phyloP scores from a whole-genome alignment of 2,797 vertebrate genomes.

The Caiman crocodilus region DNA sequence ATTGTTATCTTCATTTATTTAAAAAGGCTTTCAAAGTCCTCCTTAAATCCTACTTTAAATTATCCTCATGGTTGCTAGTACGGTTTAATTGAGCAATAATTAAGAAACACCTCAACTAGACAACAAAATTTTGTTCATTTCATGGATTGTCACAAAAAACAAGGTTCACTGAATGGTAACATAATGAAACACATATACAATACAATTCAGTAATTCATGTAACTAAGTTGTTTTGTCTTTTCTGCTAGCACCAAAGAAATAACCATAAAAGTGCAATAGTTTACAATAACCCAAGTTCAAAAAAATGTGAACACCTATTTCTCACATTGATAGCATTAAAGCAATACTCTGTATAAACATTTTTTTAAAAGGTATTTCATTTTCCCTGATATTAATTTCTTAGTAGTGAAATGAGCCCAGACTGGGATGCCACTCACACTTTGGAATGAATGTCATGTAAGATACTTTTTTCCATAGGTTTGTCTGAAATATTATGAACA shows the following conservation, averaged over 20 bases:
- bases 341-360: background rate
- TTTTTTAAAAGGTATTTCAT: background rate
- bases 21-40: background rate
- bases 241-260: background rate
- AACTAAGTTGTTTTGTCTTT: background rate
- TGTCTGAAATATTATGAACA: constrained; percentile 96
- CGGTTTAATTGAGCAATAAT: background rate
- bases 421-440: background rate
- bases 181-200: background rate
- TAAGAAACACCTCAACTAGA: background rate
- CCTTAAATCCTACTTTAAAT: background rate
- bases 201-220: background rate
- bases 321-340: background rate
- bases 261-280: background rate
- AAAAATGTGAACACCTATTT: background rate
- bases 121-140: background rate
- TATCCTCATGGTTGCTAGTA: background rate
- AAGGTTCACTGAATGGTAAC: background rate
- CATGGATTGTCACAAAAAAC: background rate
- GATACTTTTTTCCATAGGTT: constrained; percentile 80
- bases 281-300: background rate
- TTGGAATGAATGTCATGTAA: background rate
- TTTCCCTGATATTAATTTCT: background rate
- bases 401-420: background rate
- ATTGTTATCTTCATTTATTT: background rate